Evolutionary conservation across 2,113 vertebrate species (phyloP), one percentile per base, ranked within the genome.

Genomic region (Paradisaea rubra): DNA sequence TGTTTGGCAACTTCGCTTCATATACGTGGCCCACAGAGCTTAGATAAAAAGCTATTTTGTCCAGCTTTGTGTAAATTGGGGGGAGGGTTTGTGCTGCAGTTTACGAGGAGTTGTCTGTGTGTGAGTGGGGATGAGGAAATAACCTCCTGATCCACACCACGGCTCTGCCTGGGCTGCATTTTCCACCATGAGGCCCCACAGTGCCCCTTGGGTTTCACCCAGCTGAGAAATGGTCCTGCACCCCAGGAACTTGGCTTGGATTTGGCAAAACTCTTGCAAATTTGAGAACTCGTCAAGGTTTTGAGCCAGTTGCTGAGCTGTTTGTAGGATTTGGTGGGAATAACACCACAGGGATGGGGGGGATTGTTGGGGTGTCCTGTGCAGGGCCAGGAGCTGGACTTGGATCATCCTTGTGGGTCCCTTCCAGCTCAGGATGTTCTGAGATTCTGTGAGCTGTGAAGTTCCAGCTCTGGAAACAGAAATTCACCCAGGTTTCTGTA

Each of bases 1-100:
- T 95, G 97, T 97, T 97, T 98, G 97, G 98, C 97, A 98, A 98
- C 97, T 96, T 72, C 70, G 64, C 93, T 97, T 97, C 97, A 97
- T 96, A 97, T 96, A 97, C 54, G 95, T 96, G 98, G 97, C 97
- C 96, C 96, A 93, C 95, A 95, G 96, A 96, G 95, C 66, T 44
- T 91, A 98, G 97, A 97, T 97, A 97, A 97, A 96, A 97, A 97
- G 96, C 92, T 96, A 72, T 96, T 97, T 95, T 96, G 97, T 97
- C 96, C 95, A 89, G 93, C 28, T 96, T 84, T 97, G 86, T 92
- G 92, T 91, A 95, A 94, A 88, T 92, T 79, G 76, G 88, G 91
- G 95, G 89, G 68, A 91, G 41, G 64, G 22, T 35, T 93, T 78
- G 60, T 81, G 53, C 18, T 86, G 59, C 63, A 49, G 63, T 93